Percentiles rank a stretch among this genome's conserved stretches.
These are phyloP conservation scores for Octodon degus DNA, from an alignment of 2,113 vertebrate genomes.

Conservation along the genomic window DNA sequence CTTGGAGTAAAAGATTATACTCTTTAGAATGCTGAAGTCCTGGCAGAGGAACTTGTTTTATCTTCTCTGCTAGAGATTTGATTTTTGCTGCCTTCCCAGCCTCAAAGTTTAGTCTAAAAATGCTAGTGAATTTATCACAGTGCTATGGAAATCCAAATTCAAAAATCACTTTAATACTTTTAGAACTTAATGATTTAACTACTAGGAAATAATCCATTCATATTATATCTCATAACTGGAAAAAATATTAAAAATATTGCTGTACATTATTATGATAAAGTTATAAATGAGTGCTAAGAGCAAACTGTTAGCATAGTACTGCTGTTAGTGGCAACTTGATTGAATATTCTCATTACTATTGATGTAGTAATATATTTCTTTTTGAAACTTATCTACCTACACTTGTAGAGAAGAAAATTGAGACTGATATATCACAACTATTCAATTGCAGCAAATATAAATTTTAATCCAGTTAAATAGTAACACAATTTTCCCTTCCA, in stretches of 20 bases:
- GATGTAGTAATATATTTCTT: not conserved
- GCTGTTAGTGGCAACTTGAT: not conserved
- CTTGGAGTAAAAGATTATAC: conserved; percentile 36
- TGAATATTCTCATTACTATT: not conserved
- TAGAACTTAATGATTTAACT: conserved; percentile 25
- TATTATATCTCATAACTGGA: not conserved
- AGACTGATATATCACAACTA: not conserved
- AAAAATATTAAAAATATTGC: conserved; percentile 31
- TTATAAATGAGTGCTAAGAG: not conserved
- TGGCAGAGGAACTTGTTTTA: conserved; percentile 24
- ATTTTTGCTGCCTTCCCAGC: not conserved
- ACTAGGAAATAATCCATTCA: conserved; percentile 8
- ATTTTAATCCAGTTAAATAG: conserved; percentile 35
- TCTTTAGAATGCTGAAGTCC: not conserved
- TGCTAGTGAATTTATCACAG: not conserved
- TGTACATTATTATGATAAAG: not conserved
- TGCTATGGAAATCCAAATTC: not conserved
- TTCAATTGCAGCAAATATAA: not conserved
- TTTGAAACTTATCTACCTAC: not conserved
- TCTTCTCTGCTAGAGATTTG: conserved; percentile 51
- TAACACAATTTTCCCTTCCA: not conserved
- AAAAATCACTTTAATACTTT: conserved; percentile 47
- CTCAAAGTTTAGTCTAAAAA: not conserved
- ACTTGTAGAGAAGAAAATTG: not conserved
- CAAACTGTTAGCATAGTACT: not conserved